Evolutionary conservation across 2,113 vertebrate species (phyloP).

Genomic region (Rhinogobius similis): DNA sequence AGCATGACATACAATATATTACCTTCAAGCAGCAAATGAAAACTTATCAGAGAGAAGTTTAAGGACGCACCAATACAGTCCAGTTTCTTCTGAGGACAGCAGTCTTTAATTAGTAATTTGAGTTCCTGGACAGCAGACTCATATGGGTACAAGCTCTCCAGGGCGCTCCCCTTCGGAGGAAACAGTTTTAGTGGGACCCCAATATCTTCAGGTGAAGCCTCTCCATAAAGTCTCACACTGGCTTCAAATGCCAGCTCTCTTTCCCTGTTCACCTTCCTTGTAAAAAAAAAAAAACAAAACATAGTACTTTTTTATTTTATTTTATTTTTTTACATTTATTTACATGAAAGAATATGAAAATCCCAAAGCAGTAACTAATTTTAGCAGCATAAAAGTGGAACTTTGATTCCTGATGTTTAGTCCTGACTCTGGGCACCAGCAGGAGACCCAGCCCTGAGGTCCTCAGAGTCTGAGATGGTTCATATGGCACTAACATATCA

Average conservation of each 20-base stretch:
- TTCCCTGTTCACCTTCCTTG: slow-evolving; percentile 80
- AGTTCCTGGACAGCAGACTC: slow-evolving; percentile 84
- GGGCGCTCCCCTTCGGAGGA: slow-evolving; percentile 52
- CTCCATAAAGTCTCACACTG: slow-evolving; percentile 80
- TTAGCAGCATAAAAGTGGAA: background rate
- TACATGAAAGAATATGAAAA: background rate
- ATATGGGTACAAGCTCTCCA: slow-evolving; percentile 78
- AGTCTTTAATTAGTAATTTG: slow-evolving; percentile 80
- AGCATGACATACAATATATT: background rate
- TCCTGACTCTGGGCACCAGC: no score
- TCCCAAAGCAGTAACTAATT: background rate
- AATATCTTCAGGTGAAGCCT: slow-evolving; percentile 74
- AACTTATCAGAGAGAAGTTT: background rate
- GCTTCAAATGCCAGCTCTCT: slow-evolving; percentile 80
- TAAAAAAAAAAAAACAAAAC: background rate
- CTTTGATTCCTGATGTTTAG: no score
- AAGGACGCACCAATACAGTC: slow-evolving; percentile 85
- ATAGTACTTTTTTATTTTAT: no score
- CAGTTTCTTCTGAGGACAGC: slow-evolving; percentile 90
- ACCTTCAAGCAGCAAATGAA: background rate
- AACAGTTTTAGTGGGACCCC: slow-evolving; percentile 84
- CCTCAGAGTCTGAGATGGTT: no score
- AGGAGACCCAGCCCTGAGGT: no score
- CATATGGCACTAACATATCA: no score
- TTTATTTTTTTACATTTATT: no score